Evolutionary conservation across 2,113 vertebrate genomes (phyloP), one percentile per base, ranked within the genome.

Genomic region (Prionailurus viverrinus): DNA sequence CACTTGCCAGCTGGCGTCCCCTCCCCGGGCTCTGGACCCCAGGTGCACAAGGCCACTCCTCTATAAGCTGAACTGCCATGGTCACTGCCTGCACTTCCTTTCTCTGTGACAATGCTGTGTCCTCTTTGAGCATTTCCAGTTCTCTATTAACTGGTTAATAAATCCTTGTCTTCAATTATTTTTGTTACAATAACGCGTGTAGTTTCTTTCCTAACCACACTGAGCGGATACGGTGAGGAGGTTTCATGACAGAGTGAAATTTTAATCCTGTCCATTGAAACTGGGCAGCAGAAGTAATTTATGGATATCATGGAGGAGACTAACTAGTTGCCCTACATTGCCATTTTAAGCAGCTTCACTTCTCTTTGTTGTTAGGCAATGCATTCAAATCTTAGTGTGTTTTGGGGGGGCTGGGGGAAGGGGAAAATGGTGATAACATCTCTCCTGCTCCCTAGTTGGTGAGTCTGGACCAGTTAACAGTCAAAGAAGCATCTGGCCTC

Each of bases 191-290:
- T 55, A 81, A 74, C 41, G 39, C 2, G 2, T 48, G 19, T 3
- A 9, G 16, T 48, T 93, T 87, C 5, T 48, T 88, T 76, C 41
- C 63, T 88, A 83, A 83, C 4, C 4, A 76, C 6, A 39, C 13
- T 27, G 7, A 89, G 15, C 33, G 16, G 55, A 53, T 41, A 51
- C 1, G 1, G 4, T 84, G 55, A 84, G n/a, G 21, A 94, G 5
- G 1, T 51, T 51, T 89, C 7, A 45, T 12, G 14, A 31, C 39
- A 76, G 63, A 48, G 3, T 89, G 36, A 74, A 81, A 76, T 76
- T 85, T 86, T 86, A 89, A 71, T 82, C 11, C 45, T 94, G 11
- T n/a, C 7, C 41, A 41, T 55, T 94, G 39, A 97, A 88, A 91
- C 13, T 53, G 45, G 27, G 21, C 21, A 55, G 55, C 7, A 69